Evolutionary conservation across 1,140 invertebrate species (phyloP), one percentile per base, ranked within the genome.

Genomic region (Nymphalis io): DNA sequence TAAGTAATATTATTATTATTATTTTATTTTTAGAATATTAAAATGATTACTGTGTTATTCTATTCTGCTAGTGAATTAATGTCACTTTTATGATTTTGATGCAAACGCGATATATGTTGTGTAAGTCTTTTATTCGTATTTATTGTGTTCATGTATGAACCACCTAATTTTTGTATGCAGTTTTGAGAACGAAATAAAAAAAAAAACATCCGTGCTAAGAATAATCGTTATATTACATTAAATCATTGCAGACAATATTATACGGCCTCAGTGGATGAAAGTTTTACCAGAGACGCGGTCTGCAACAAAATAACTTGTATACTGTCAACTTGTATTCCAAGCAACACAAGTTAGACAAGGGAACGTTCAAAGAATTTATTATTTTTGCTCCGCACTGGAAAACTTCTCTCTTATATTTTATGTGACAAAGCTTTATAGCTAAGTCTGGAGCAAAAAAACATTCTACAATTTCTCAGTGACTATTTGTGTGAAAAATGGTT

Each of bases 331-430:
- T 42, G 39, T 55, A 55, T 65, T 65, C 62, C 38, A 4, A 15
- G 21, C 33, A 57, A 57, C 51, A 57, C 13, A 65, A 57, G 27
- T 55, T 39, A 40, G 64, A 67, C 42, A 40, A 48, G 38, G 40
- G 48, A 53, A 53, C 21, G 61, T 39, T 59, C 64, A 60, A 67
- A 67, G 64, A 60, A 67, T 67, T 67, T 67, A 59, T 67, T 67
- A 67, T 60, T 59, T 21, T 67, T 42, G 64, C 48, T 59, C 42
- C 64, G 21, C 42, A n/a, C 21, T 67, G 55, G 48, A 67, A n/a
- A 67, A 67, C 48, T 40, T 64, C 48, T 53, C 21, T 53, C 20
- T 21, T 53, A 21, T 53, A 21, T 64, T 55, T 55, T 64, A 64
- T 48, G 51, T 65, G 62, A 57, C 51, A 42, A 53, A 65, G 33